These are phyloP conservation scores for Poeciliopsis prolifica DNA, from an alignment of 2,113 vertebrate genomes.

Conservation along the genomic window DNA sequence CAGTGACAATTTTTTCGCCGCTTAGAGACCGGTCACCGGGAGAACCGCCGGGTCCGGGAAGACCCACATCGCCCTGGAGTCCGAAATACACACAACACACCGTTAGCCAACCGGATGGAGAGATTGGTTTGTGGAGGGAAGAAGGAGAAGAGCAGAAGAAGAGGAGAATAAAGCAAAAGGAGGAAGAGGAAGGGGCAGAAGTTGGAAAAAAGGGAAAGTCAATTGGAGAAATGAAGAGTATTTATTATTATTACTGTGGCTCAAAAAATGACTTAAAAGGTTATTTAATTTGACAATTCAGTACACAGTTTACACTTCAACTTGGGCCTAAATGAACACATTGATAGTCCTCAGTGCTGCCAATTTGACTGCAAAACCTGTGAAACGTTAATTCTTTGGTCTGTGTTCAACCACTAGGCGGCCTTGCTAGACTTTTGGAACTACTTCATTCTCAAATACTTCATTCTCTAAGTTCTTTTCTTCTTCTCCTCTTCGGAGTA, in stretches of 20 bases:
- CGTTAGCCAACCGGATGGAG: constrained; percentile 55
- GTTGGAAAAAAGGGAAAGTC: background rate
- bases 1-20: constrained; percentile 71
- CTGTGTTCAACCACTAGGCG: too few species aligned
- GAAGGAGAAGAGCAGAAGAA: background rate
- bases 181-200: background rate
- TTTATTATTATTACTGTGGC: background rate
- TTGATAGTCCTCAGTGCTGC: too few species aligned
- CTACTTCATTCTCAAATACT: too few species aligned
- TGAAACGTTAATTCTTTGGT: too few species aligned
- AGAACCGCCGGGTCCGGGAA: constrained; percentile 76
- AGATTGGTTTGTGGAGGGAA: background rate
- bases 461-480: too few species aligned
- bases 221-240: background rate
- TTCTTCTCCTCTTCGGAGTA: too few species aligned
- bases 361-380: too few species aligned
- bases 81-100: constrained; percentile 72
- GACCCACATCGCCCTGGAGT: constrained; percentile 81
- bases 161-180: background rate
- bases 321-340: too few species aligned
- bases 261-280: background rate
- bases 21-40: constrained; percentile 69
- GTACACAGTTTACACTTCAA: too few species aligned
- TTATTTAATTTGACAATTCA: too few species aligned
- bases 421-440: too few species aligned